Evolutionary conservation across 2,797 vertebrate genomes (phyloP).

Genomic region (Rhinogobio ventralis): DNA sequence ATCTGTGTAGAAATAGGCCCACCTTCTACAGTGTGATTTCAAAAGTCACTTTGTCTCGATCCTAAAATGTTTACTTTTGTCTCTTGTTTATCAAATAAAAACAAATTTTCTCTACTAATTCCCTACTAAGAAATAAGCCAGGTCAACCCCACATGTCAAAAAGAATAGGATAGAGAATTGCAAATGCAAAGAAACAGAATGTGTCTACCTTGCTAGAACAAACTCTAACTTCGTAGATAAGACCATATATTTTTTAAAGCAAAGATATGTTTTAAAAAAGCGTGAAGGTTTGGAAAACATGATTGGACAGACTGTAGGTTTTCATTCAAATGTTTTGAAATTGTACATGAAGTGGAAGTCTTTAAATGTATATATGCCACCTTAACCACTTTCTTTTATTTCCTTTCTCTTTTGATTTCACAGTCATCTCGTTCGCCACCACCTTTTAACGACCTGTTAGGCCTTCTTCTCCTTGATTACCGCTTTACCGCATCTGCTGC

Average conservation of each 20-base stretch:
- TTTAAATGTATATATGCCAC: neutral
- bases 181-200: neutral
- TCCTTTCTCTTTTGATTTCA: conserved; percentile 54
- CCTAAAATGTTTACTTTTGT: neutral
- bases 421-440: conserved; percentile 72
- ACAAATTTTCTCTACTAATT: no score
- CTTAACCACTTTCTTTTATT: conserved; percentile 25
- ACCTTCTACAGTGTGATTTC: neutral
- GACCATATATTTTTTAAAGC: neutral
- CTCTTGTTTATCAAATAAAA: neutral
- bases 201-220: neutral
- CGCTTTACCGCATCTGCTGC: conserved; percentile 41
- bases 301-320: neutral
- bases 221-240: neutral
- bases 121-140: neutral
- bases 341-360: neutral
- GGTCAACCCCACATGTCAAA: neutral
- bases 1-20: neutral
- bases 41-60: neutral
- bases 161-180: neutral
- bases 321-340: neutral
- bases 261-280: neutral
- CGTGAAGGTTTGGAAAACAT: neutral
- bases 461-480: conserved; percentile 38
- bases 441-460: conserved; percentile 85